Base-by-base conservation (phyloP, 1,140 invertebrate genomes). In the Scaptomyza pallida region DNA sequence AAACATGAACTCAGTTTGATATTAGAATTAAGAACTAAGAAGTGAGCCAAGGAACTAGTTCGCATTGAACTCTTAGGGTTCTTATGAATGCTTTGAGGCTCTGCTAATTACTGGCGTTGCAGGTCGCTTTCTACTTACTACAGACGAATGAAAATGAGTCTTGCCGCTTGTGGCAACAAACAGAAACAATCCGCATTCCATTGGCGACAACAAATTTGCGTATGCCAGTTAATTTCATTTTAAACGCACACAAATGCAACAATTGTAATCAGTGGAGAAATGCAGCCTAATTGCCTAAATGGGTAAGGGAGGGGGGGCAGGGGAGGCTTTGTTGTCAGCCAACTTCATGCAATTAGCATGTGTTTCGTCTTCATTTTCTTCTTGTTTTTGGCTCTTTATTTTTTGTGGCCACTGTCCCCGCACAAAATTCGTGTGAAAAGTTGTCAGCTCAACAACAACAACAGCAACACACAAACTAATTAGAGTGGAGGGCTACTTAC, bases 171-270 rank as follows among this genome's bases (percentile, higher is more conserved):
- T 15, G 26, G 48, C 56, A 23, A 45, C 16, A 5, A 30, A 30
- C 26, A 30, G 64, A 62, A 33, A 35, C 76, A 69, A 47, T 68
- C 70, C 62, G 17, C 51, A 68, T 40, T 33, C 65, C 61, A 17
- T 19, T 23, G 68, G 21, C 76, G 64, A 78, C 76, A 85, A 9
- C 26, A 9, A 30, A 85, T 83, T 83, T 85, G 80, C 80, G 80
- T 83, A 85, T 75, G 75, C 44, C 62, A 75, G 61, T 68, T 79
- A 83, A 83, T 83, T 79, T 76, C 55, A 83, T 82, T 82, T 82
- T 82, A 82, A 82, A 83, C 83, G 78, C 79, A 69, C 63, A 16
- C 59, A 51, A 44, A 16, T 45, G 43, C 30, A 60, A 62, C 65
- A 61, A 50, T 45, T 37, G 33, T 63, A 35, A 45, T 37, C 4